Evolutionary conservation across 1,140 invertebrate genomes (phyloP).

Genomic region (Zaprionus taronus): DNA sequence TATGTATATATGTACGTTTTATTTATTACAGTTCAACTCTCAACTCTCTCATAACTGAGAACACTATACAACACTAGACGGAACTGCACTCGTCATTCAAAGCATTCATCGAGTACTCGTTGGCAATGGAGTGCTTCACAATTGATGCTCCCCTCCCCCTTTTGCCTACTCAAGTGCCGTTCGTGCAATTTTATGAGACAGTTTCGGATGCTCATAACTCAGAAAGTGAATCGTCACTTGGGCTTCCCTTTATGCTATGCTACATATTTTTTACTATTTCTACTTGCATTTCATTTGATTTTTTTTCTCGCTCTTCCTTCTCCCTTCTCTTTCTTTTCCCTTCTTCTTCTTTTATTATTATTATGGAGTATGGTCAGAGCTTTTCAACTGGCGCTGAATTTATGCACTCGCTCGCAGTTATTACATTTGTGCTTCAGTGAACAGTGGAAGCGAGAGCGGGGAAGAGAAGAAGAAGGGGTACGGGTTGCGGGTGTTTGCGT

Average conservation of each 20-base stretch:
- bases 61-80: neutral
- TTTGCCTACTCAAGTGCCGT: neutral
- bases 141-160: neutral
- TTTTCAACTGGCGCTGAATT: constrained; percentile 40
- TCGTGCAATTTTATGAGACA: constrained; percentile 19
- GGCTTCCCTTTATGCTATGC: neutral
- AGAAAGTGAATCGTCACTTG: constrained; percentile 21
- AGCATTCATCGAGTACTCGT: constrained; percentile 27
- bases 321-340: neutral
- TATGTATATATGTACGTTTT: too few relatives aligned
- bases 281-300: neutral
- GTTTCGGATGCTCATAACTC: constrained; percentile 43
- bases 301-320: constrained; percentile 4
- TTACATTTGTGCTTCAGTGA: constrained; percentile 56
- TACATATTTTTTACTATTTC: neutral
- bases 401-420: constrained; percentile 58
- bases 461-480: neutral
- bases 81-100: neutral
- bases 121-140: neutral
- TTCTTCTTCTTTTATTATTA: constrained; percentile 8
- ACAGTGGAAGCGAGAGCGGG: neutral
- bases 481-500: neutral
- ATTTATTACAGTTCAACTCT: too few relatives aligned
- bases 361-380: constrained; percentile 19
- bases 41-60: neutral